A percentile compares a stretch with the other conserved stretches of the same genome.
These are phyloP conservation scores for Invenusta paracnida DNA, from an alignment of 2,888 invertebrate genomes.

Conservation along the genomic window DNA sequence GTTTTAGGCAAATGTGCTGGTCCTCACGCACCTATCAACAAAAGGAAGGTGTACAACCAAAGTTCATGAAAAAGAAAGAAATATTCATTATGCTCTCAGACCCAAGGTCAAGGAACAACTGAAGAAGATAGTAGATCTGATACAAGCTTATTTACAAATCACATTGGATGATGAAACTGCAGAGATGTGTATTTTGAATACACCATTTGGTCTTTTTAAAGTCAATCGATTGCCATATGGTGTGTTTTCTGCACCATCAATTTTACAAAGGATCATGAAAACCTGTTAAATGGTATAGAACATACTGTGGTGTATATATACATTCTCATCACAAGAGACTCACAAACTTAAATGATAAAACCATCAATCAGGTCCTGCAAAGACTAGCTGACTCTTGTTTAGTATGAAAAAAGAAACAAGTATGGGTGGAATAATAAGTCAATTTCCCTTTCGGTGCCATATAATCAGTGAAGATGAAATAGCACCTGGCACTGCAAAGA, in stretches of 20 bases:
- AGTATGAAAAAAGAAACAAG: background rate
- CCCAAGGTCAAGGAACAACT: no score
- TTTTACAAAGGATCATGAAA: background rate
- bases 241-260: background rate
- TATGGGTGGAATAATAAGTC: background rate
- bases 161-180: background rate
- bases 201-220: background rate
- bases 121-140: no score
- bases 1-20: no score
- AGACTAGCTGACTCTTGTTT: background rate
- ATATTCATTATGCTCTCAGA: no score
- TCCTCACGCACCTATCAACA: no score
- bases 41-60: no score
- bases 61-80: no score
- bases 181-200: slow-evolving; percentile 9
- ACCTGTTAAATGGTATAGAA: background rate
- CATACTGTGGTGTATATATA: background rate
- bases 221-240: slow-evolving; percentile 11
- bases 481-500: background rate
- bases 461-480: background rate
- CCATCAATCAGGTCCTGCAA: background rate
- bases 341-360: background rate
- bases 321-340: background rate
- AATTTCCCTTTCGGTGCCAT: background rate
- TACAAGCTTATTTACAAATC: background rate